Evolutionary conservation across 2,113 vertebrate genomes (phyloP).

Genomic region (zebrafish (Danio rerio)): DNA sequence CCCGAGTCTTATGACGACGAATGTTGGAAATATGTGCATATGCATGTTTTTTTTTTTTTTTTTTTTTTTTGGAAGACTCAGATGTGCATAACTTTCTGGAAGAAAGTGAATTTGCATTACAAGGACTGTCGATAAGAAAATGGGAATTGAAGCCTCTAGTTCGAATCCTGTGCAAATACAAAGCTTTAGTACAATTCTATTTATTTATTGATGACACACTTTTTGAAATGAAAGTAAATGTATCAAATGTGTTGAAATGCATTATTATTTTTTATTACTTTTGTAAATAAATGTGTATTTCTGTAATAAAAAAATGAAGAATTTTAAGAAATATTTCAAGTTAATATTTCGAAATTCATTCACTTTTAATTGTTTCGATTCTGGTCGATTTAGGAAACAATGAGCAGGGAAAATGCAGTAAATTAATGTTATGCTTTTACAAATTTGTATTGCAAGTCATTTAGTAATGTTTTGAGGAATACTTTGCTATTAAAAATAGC

Average conservation of each 20-base stretch:
- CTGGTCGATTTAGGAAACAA: neutral
- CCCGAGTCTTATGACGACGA: conserved; percentile 86
- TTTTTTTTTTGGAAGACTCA: conserved; percentile 69
- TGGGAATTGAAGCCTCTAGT: conserved; percentile 62
- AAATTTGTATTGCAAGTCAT: neutral
- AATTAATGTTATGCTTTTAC: neutral
- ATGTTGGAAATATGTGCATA: conserved; percentile 83
- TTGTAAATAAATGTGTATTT: conserved; percentile 97
- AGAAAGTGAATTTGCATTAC: conserved; percentile 47
- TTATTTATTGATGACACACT: conserved; percentile 96
- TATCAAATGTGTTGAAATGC: conserved; percentile 88
- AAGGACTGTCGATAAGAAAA: conserved; percentile 55
- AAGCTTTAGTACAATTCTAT: conserved; percentile 82
- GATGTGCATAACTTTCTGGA: conserved; percentile 66
- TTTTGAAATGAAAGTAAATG: conserved; percentile 74
- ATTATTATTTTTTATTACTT: conserved; percentile 90
- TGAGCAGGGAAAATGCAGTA: neutral
- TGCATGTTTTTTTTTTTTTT: conserved; percentile 77
- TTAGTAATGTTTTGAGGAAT: neutral
- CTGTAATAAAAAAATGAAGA: conserved; percentile 90
- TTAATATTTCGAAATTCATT: neutral
- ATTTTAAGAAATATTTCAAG: neutral
- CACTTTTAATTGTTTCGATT: neutral
- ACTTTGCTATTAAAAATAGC: neutral
- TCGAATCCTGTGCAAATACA: conserved; percentile 74